Conservation (phyloP, 92 coral and sea anemone species). For the Siderastrea radians region DNA sequence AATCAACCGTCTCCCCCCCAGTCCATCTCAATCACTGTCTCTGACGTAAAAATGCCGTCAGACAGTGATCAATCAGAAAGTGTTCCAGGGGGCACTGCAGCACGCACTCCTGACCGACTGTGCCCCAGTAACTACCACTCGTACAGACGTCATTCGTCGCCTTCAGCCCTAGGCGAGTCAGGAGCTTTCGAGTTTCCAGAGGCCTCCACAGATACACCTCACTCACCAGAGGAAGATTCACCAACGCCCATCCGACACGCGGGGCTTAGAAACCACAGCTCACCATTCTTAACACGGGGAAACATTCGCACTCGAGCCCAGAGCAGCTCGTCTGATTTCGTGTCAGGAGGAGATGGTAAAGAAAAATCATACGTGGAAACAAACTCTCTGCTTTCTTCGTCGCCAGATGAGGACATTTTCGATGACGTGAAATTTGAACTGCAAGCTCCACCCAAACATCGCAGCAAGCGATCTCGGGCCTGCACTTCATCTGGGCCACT, state of each 20-base stretch:
- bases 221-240: slow-evolving; percentile 55
- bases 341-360: slow-evolving; percentile 23
- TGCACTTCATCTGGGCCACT: slow-evolving; percentile 58
- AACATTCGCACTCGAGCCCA: slow-evolving; percentile 83
- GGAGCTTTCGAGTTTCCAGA: slow-evolving; percentile 91
- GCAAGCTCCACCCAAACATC: slow-evolving; percentile 84
- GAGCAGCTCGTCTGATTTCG: slow-evolving; percentile 83
- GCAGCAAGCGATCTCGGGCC: slow-evolving; percentile 67
- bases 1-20: slow-evolving; percentile 65
- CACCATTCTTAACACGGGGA: slow-evolving; percentile 89
- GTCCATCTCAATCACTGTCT: slow-evolving; percentile 84
- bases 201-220: slow-evolving; percentile 52
- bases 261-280: slow-evolving; percentile 74
- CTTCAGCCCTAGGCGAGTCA: slow-evolving; percentile 96
- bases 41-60: slow-evolving; percentile 79
- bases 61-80: slow-evolving; percentile 54
- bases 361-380: slow-evolving; percentile 33
- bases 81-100: background rate
- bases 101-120: slow-evolving; percentile 79
- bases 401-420: slow-evolving; percentile 66
- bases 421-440: slow-evolving; percentile 68
- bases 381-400: slow-evolving; percentile 42
- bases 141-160: slow-evolving; percentile 94
- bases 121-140: slow-evolving; percentile 87
- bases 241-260: slow-evolving; percentile 28